Percentiles rank a stretch among this genome's conserved stretches.
These are phyloP conservation scores for Athene noctua DNA, from an alignment of 2,113 vertebrate genomes.

Conservation along the genomic window DNA sequence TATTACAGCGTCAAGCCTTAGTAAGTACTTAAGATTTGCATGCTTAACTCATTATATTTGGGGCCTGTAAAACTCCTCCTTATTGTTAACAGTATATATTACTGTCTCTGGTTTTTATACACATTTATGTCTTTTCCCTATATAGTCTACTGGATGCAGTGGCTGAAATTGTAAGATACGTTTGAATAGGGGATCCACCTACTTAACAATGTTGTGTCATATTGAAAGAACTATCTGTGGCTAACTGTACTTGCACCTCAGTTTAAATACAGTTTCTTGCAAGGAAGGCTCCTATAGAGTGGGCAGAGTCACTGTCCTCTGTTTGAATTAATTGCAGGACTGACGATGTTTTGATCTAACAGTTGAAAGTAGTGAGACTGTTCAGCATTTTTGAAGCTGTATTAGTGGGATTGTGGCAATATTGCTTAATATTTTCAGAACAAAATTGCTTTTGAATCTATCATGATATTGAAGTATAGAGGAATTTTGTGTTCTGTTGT, in stretches of 20 bases:
- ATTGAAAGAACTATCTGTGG: background rate
- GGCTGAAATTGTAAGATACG: background rate
- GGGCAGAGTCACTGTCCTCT: background rate
- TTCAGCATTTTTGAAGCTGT: background rate
- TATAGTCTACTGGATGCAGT: background rate
- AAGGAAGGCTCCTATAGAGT: background rate
- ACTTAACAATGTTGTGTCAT: background rate
- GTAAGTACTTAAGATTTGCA: slow-evolving; percentile 49
- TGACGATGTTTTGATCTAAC: background rate
- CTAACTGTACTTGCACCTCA: background rate
- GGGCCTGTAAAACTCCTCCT: background rate
- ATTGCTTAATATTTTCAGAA: background rate
- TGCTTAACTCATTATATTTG: background rate
- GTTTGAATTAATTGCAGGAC: background rate
- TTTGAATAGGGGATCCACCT: background rate
- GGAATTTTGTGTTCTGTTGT: background rate
- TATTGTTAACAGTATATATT: background rate
- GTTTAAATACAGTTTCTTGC: background rate
- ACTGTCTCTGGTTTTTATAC: background rate
- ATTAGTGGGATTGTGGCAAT: background rate
- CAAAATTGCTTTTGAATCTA: background rate
- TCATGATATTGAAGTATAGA: background rate
- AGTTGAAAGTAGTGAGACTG: background rate
- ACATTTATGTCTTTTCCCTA: background rate
- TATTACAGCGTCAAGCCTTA: slow-evolving; percentile 83